These are phyloP conservation scores for Drosophila virilis DNA, from an alignment of 1,140 invertebrate species.

Conservation along the genomic window DNA sequence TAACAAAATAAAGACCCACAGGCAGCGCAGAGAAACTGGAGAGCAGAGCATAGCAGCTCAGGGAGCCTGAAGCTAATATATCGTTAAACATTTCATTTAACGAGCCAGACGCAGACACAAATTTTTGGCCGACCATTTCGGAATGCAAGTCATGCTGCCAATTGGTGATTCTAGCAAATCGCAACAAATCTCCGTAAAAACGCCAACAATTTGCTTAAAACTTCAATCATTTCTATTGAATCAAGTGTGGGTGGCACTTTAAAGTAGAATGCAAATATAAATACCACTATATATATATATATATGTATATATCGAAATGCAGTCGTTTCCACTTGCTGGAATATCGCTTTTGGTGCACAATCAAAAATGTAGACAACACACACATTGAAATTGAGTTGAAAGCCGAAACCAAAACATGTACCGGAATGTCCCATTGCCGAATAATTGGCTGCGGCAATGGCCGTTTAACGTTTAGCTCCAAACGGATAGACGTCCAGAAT, in stretches of 20 bases:
- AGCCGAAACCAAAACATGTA: constrained; percentile 30
- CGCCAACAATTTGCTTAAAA: neutral
- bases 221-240: no score
- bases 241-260: no score
- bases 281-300: no score
- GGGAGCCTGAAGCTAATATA: constrained; percentile 69
- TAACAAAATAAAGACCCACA: constrained; percentile 32
- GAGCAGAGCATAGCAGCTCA: neutral
- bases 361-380: constrained; percentile 27
- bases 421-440: constrained; percentile 40
- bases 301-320: no score
- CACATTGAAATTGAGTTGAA: constrained; percentile 16
- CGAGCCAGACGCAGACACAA: constrained; percentile 58
- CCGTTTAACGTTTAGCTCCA: constrained; percentile 29
- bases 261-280: no score
- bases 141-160: constrained; percentile 40
- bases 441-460: constrained; percentile 48
- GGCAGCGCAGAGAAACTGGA: constrained; percentile 2
- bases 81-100: constrained; percentile 83
- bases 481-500: neutral
- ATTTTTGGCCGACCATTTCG: constrained; percentile 32
- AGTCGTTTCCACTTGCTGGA: neutral
- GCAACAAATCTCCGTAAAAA: neutral
- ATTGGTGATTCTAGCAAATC: constrained; percentile 2
- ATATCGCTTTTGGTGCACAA: neutral